Base-by-base conservation (phyloP, 2,113 vertebrate species). In the Cololabis saira region DNA sequence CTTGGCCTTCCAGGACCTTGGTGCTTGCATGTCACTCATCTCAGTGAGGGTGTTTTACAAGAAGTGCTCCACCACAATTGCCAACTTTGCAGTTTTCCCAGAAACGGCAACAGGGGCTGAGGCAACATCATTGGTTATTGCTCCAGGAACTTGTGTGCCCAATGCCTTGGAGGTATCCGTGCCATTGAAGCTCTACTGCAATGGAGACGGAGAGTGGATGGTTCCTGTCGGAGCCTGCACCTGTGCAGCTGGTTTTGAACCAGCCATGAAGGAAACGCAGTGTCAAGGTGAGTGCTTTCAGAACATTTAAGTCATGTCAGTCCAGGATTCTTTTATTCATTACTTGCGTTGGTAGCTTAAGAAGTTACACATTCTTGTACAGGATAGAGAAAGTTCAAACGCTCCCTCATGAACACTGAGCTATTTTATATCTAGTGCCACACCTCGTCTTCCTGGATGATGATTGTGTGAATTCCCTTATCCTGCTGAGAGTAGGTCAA, bases 171-270 rank as follows among this genome's bases (percentile, higher is more conserved):
- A 99, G 90, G 95, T 98, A 59, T 98, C 97, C 0, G 98, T 99
- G 42, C 98, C 98, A 0, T 91, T 99, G 17, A 99, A 98, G 78
- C 95, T 99, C 17, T 99, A 99, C 84, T 99, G 98, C 89, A 99
- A 99, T 0, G 97, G 97, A 0, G 98, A 99, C 0, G 98, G 98
- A 1, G 98, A 99, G 72, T 98, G 98, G 98, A 99, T 99, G 98
- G 97, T 99, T 68, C 98, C 98, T 0, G 96, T 99, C 12, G 97
- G 98, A 40, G 94, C 96, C 0, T 99, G 98, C 65, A 99, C 98
- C 0, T 99, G 98, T 67, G 94, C 95, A 0, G 84, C 96, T 4
- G 98, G 97, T 59, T 96, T 97, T 0, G 96, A 98, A 82, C 94
- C 96, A 0, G 80, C 95, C 33, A 94, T 94, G 91, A 97, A 96